A percentile compares a stretch with the other conserved stretches of the same genome.
phyloP scores from a whole-genome alignment of 2,888 invertebrate genomes.

The Philereme transversata region DNA sequence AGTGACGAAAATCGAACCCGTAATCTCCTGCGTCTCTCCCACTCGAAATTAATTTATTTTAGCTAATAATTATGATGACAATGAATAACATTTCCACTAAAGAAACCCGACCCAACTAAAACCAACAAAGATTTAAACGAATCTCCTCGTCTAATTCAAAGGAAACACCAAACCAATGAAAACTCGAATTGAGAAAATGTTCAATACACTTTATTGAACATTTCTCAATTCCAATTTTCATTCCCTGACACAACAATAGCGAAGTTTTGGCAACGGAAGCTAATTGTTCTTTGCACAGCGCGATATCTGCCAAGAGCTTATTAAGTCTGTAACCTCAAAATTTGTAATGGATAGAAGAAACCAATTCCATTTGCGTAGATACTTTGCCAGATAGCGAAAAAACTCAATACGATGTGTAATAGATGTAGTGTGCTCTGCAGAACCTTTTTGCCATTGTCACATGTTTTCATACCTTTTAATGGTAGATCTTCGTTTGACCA shows the following conservation, averaged over 20 bases:
- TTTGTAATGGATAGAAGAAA: conserved; percentile 9
- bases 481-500: too few species aligned
- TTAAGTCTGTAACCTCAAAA: conserved; percentile 26
- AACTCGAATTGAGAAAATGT: conserved; percentile 18
- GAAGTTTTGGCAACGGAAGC: conserved; percentile 34
- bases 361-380: background rate
- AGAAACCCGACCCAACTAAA: conserved; percentile 7
- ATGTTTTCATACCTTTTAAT: too few species aligned
- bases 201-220: conserved; percentile 20
- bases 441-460: too few species aligned
- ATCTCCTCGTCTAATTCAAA: conserved; percentile 24
- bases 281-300: conserved; percentile 34
- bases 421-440: too few species aligned
- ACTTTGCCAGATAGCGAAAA: too few species aligned
- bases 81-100: conserved; percentile 4
- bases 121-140: conserved; percentile 25
- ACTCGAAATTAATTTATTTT: background rate
- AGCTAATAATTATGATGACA: background rate
- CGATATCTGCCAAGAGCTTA: conserved; percentile 39
- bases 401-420: too few species aligned
- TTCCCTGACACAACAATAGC: conserved; percentile 27
- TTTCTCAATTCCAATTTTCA: conserved; percentile 34
- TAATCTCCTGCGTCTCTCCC: background rate
- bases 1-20: too few species aligned
- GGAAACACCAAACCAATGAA: conserved; percentile 25